Percentiles rank a stretch among this genome's conserved stretches.
phyloP scores from a whole-genome alignment of 2,113 vertebrate genomes.

The Orcinus orca region DNA sequence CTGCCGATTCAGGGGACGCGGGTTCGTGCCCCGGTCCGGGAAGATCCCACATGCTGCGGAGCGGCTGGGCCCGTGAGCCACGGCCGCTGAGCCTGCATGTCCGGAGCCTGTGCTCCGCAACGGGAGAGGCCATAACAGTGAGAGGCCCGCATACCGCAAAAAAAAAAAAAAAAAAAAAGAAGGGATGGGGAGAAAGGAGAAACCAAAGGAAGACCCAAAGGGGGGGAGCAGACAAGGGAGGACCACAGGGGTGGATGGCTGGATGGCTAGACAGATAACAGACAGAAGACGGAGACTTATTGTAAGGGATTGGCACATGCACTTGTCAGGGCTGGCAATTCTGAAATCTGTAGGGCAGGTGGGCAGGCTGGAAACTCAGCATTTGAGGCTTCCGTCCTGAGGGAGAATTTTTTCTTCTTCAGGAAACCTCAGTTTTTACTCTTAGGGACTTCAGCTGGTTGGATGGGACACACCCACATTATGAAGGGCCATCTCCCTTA shows the following conservation, averaged over 20 bases:
- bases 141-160: no score
- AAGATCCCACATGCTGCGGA: no score
- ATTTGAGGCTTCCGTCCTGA: not conserved
- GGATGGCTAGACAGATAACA: not conserved
- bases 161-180: not conserved
- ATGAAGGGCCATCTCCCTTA: not conserved
- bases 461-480: not conserved
- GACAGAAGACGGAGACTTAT: not conserved
- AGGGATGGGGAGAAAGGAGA: not conserved
- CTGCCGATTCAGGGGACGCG: no score
- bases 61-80: no score
- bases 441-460: not conserved
- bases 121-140: no score
- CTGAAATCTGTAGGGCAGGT: not conserved
- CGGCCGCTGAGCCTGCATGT: fast-evolving
- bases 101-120: no score
- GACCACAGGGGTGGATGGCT: not conserved
- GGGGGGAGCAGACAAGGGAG: not conserved
- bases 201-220: not conserved
- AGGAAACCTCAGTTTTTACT: not conserved
- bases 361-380: not conserved
- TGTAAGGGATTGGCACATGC: not conserved
- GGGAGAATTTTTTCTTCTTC: not conserved
- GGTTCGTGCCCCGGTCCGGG: no score
- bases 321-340: not conserved